These are phyloP conservation scores for Miltochrista miniata DNA, from an alignment of 2,888 invertebrate genomes.

Conservation along the genomic window DNA sequence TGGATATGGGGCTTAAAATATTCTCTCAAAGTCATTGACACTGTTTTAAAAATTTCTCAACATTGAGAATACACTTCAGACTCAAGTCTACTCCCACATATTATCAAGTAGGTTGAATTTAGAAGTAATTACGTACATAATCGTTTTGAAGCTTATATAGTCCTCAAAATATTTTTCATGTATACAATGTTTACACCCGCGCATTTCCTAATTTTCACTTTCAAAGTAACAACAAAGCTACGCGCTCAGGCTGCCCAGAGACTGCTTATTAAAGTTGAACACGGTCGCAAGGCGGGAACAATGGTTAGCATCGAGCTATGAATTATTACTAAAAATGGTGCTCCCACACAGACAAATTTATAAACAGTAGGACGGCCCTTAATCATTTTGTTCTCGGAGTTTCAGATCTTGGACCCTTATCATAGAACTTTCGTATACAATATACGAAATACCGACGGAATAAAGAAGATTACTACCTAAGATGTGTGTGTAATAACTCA, in stretches of 20 bases:
- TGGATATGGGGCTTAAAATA: too few relatives aligned
- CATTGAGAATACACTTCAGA: too few relatives aligned
- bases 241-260: neutral
- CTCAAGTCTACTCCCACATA: too few relatives aligned
- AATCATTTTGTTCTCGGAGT: conserved; percentile 39
- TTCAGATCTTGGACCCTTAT: conserved; percentile 42
- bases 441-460: conserved; percentile 33
- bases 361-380: conserved; percentile 35
- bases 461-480: conserved; percentile 26
- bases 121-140: too few relatives aligned
- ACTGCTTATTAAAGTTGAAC: conserved; percentile 5
- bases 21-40: too few relatives aligned
- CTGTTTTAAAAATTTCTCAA: too few relatives aligned
- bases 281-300: conserved; percentile 22
- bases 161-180: too few relatives aligned
- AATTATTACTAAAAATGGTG: conserved; percentile 40
- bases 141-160: too few relatives aligned
- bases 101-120: too few relatives aligned
- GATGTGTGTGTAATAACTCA: neutral
- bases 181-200: too few relatives aligned
- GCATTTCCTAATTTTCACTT: neutral
- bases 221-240: neutral
- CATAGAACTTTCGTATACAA: conserved; percentile 46
- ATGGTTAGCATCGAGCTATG: conserved; percentile 32
- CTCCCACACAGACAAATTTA: conserved; percentile 41